Evolutionary conservation across 1,140 invertebrate species (phyloP).

Genomic region (Druon quercuslanigerum): DNA sequence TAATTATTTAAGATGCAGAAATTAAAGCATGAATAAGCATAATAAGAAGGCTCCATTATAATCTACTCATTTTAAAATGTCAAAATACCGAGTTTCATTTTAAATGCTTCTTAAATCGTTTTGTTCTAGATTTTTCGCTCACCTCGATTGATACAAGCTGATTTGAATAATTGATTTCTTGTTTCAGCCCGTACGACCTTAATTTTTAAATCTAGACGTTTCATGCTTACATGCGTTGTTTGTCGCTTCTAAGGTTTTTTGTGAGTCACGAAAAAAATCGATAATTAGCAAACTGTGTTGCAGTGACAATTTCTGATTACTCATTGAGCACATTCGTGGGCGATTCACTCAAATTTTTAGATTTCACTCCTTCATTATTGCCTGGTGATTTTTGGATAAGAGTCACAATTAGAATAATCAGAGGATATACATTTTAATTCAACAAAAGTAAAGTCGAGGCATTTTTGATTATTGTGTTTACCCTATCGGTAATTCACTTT

Average conservation of each 20-base stretch:
- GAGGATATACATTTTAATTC: too few species aligned
- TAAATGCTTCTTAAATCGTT: not conserved
- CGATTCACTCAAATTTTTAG: too few species aligned
- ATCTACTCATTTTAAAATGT: too few species aligned
- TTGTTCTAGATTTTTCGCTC: not conserved
- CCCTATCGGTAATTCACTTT: too few species aligned
- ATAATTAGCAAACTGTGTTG: not conserved
- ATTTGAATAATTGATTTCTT: constrained; percentile 45
- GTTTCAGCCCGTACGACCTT: not conserved
- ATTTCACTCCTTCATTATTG: too few species aligned
- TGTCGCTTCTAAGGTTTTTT: constrained; percentile 5
- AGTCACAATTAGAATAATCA: too few species aligned
- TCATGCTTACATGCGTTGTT: not conserved
- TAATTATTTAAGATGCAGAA: not conserved
- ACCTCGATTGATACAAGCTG: not conserved
- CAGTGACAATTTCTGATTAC: too few species aligned
- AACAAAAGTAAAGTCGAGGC: too few species aligned
- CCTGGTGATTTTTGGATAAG: too few species aligned
- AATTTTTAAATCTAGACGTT: not conserved
- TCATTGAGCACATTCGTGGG: too few species aligned
- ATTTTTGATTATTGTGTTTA: too few species aligned
- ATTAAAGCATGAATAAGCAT: not conserved
- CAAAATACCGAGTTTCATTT: not conserved
- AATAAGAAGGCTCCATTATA: not conserved
- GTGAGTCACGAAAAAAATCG: constrained; percentile 1